Evolutionary conservation across 2,797 vertebrate genomes (phyloP).

Genomic region (Pseudochromis fuscus): DNA sequence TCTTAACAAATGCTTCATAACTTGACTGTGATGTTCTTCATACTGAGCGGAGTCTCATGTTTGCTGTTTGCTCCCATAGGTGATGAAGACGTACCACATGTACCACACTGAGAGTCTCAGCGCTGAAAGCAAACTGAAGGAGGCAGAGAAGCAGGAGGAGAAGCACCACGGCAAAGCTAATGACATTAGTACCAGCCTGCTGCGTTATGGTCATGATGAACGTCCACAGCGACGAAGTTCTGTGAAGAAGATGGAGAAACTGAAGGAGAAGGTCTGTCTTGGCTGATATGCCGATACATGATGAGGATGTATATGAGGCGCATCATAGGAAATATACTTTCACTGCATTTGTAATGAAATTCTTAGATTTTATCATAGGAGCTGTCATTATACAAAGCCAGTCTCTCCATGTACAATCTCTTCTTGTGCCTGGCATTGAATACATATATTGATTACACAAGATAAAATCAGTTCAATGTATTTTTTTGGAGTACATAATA

Average conservation of each 20-base stretch:
- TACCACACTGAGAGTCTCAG: conserved; percentile 95
- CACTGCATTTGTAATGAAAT: conserved; percentile 8
- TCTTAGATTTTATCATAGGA: conserved; percentile 12
- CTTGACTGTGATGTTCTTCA: neutral
- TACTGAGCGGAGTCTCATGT: neutral
- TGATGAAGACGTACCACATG: conserved; percentile 99
- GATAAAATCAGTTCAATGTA: conserved; percentile 46
- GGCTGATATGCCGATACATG: neutral
- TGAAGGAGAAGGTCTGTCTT: conserved; percentile 94
- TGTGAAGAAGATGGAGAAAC: conserved; percentile 98
- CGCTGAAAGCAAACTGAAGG: conserved; percentile 95
- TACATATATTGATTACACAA: conserved; percentile 22
- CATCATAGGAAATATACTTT: neutral
- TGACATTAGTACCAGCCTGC: conserved; percentile 87
- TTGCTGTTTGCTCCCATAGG: conserved; percentile 76
- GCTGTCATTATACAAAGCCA: neutral
- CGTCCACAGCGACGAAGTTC: conserved; percentile 94
- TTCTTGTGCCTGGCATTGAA: conserved; percentile 14
- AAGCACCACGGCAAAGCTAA: conserved; percentile 93
- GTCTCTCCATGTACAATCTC: too few species aligned
- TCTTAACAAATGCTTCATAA: neutral
- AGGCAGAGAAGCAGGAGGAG: conserved; percentile 96
- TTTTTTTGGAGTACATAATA: conserved; percentile 48
- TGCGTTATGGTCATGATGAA: conserved; percentile 92
- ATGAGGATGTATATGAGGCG: neutral